phyloP scores from a whole-genome alignment of 2,797 vertebrate genomes.

The Pipistrellus nathusii region DNA sequence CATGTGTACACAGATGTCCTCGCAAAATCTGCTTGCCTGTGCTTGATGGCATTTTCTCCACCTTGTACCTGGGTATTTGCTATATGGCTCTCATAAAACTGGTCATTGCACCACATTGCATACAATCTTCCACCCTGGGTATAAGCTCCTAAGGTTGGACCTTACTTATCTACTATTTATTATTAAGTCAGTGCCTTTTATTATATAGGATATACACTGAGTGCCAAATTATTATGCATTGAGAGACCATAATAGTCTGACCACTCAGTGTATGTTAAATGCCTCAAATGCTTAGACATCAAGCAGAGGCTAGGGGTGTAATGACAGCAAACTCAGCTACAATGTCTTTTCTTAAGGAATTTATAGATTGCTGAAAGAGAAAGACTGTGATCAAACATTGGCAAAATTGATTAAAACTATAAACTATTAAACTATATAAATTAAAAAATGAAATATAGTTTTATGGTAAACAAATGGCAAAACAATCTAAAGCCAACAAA shows the following conservation, averaged over 20 bases:
- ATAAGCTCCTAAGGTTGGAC: background rate
- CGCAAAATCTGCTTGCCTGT: background rate
- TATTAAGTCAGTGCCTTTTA: background rate
- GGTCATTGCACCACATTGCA: background rate
- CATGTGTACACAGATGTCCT: background rate
- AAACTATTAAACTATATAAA: background rate
- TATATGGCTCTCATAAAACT: background rate
- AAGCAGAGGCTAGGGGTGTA: background rate
- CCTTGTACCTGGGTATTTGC: background rate
- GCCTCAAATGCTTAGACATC: background rate
- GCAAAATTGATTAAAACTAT: background rate
- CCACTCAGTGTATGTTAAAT: background rate
- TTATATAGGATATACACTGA: too few relatives aligned
- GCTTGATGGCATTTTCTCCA: background rate
- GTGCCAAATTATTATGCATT: too few relatives aligned
- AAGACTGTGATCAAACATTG: background rate
- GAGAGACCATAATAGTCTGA: too few relatives aligned
- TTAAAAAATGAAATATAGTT: background rate
- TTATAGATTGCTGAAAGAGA: background rate
- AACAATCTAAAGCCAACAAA: background rate
- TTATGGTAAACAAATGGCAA: background rate
- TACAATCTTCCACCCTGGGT: background rate
- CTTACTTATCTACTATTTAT: background rate
- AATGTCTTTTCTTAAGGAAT: conserved; percentile 1
- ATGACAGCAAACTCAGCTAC: background rate